A percentile compares a stretch with the other conserved stretches of the same genome.
Conservation (phyloP, 2,888 invertebrate species). For the Plagodis dolabraria region DNA sequence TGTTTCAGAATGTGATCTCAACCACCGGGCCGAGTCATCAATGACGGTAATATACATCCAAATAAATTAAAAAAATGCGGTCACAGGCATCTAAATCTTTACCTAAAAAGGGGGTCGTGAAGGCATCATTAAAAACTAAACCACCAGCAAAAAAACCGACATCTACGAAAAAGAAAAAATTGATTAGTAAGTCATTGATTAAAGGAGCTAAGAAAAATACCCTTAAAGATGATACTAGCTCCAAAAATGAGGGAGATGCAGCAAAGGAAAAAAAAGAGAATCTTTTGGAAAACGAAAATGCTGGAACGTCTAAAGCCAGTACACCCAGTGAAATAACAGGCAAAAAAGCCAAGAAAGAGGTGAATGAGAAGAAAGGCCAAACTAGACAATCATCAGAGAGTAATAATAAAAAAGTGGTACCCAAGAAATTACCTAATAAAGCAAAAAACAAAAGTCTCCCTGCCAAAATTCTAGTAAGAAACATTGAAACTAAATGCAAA, state of each 20-base stretch:
- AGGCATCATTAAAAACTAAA: slow-evolving; percentile 68
- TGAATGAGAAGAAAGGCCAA: slow-evolving; percentile 71
- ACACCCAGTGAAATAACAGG: slow-evolving; percentile 57
- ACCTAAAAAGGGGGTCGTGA: slow-evolving; percentile 76
- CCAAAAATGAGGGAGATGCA: slow-evolving; percentile 56
- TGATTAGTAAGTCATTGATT: slow-evolving; percentile 59
- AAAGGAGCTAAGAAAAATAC: slow-evolving; percentile 64
- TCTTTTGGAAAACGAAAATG: slow-evolving; percentile 53
- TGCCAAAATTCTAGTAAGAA: slow-evolving; percentile 42
- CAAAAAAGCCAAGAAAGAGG: slow-evolving; percentile 68
- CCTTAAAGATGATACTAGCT: slow-evolving; percentile 56
- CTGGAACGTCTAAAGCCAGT: slow-evolving; percentile 55
- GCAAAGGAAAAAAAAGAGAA: slow-evolving; percentile 55
- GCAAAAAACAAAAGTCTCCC: slow-evolving; percentile 41
- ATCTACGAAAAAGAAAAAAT: slow-evolving; percentile 65
- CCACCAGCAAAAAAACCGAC: slow-evolving; percentile 64
- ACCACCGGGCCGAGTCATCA: slow-evolving; percentile 60
- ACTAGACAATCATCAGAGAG: slow-evolving; percentile 51
- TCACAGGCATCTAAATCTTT: slow-evolving; percentile 77
- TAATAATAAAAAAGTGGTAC: slow-evolving; percentile 49
- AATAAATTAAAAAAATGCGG: slow-evolving; percentile 75
- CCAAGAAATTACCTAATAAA: slow-evolving; percentile 56
- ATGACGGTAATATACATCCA: slow-evolving; percentile 67
- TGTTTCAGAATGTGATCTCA: slow-evolving; percentile 78
- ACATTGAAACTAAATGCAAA: slow-evolving; percentile 73